Percentiles rank a stretch among this genome's conserved stretches.
These are phyloP conservation scores for Helogale parvula DNA, from an alignment of 2,113 vertebrate genomes.

Conservation along the genomic window DNA sequence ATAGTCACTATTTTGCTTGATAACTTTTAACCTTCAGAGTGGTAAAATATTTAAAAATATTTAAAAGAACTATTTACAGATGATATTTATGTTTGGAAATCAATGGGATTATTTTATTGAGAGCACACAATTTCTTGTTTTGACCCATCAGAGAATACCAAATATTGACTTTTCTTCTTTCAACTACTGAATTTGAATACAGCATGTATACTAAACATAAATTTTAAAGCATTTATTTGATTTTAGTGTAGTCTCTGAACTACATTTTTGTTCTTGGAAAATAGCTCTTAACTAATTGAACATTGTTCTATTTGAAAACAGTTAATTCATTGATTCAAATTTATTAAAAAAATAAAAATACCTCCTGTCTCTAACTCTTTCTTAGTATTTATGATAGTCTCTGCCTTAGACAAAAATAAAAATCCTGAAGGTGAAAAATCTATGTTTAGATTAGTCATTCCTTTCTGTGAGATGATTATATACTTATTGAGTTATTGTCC, in stretches of 20 bases:
- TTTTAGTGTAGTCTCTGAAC: slow-evolving; percentile 7
- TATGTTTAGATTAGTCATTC: not conserved
- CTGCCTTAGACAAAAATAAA: not conserved
- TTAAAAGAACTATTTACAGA: not conserved
- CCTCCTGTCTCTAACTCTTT: not conserved
- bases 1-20: not conserved
- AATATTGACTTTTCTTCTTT: not conserved
- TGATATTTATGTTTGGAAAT: slow-evolving; percentile 11
- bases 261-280: slow-evolving; percentile 36
- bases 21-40: not conserved
- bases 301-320: not conserved
- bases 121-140: not conserved
- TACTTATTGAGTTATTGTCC: not conserved
- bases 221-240: slow-evolving; percentile 39
- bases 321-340: not conserved
- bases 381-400: not conserved
- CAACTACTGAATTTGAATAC: slow-evolving; percentile 44
- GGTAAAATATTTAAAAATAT: not conserved
- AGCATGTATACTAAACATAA: slow-evolving; percentile 8
- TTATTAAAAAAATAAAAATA: not conserved
- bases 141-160: not conserved
- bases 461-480: not conserved
- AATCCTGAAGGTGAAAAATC: not conserved
- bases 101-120: not conserved
- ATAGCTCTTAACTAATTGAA: slow-evolving; percentile 18